Conservation (phyloP, 2,797 vertebrate genomes). For the Onychomys leucogaster region DNA sequence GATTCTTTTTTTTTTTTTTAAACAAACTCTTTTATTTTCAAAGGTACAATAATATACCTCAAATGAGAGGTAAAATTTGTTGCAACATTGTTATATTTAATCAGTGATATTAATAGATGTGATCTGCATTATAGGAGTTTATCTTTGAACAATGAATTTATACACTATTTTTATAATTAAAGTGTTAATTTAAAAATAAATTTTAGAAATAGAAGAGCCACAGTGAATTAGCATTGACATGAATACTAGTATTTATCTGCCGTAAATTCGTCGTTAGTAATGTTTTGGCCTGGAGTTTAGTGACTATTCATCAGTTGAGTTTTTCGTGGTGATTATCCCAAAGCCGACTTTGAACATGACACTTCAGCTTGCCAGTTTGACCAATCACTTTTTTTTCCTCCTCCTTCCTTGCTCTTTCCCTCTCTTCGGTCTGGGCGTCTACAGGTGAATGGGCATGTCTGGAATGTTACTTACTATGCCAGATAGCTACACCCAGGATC, state of each 20-base stretch:
- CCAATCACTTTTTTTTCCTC: background rate
- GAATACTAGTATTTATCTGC: background rate
- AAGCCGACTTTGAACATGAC: background rate
- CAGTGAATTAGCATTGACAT: background rate
- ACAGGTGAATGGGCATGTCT: background rate
- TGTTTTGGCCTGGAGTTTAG: background rate
- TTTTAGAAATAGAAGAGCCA: background rate
- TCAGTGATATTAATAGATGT: background rate
- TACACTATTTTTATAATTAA: slow-evolving; percentile 12
- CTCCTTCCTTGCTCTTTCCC: background rate
- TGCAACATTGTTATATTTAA: background rate
- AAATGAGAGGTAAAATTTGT: background rate
- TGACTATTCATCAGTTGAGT: background rate
- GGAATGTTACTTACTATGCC: background rate
- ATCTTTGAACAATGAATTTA: background rate
- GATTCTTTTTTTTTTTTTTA: background rate
- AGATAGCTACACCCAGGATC: background rate
- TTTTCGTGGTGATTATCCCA: background rate
- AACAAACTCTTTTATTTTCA: background rate
- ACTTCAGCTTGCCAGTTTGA: background rate
- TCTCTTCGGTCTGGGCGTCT: background rate
- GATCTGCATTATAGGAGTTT: background rate
- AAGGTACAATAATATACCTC: background rate
- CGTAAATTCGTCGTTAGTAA: background rate
- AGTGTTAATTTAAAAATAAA: slow-evolving; percentile 56